These are phyloP conservation scores for Rhopalosiphum nymphaeae DNA, from an alignment of 2,888 invertebrate species.

Conservation along the genomic window DNA sequence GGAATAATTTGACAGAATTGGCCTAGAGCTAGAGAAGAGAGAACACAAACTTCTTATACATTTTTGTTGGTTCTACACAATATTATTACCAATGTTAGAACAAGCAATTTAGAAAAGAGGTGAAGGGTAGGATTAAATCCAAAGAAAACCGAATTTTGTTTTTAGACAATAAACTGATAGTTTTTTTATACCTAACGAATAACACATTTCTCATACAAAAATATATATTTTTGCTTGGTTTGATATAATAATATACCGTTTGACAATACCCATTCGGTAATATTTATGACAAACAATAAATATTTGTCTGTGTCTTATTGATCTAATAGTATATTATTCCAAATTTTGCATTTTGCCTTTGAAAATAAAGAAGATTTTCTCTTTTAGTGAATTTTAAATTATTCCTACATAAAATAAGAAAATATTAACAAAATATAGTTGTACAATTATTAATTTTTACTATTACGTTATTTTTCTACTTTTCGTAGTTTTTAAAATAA, in stretches of 20 bases:
- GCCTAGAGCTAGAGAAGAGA: not conserved
- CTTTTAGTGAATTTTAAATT: not conserved
- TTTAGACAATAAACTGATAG: constrained; percentile 18
- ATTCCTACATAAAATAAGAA: not conserved
- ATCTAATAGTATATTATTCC: not conserved
- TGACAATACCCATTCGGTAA: not conserved
- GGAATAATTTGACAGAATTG: constrained; percentile 56
- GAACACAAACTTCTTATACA: not conserved
- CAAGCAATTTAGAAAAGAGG: not conserved
- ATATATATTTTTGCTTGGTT: constrained; percentile 1
- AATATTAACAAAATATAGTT: not conserved
- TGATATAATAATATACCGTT: not conserved
- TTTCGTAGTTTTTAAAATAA: not conserved
- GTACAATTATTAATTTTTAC: not conserved
- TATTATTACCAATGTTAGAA: not conserved
- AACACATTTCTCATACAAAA: not conserved
- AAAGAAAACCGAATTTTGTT: not conserved
- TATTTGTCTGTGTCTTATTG: not conserved
- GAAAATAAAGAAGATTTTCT: not conserved
- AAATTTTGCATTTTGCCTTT: not conserved
- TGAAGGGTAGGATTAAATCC: constrained; percentile 35
- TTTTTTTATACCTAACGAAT: not conserved
- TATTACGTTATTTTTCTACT: not conserved
- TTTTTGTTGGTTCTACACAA: not conserved
- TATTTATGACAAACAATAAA: constrained; percentile 24